Percentiles rank a stretch among this genome's conserved stretches.
These are phyloP conservation scores for Clavelina lepadiformis DNA, from an alignment of 23 tunicate species.

Conservation along the genomic window DNA sequence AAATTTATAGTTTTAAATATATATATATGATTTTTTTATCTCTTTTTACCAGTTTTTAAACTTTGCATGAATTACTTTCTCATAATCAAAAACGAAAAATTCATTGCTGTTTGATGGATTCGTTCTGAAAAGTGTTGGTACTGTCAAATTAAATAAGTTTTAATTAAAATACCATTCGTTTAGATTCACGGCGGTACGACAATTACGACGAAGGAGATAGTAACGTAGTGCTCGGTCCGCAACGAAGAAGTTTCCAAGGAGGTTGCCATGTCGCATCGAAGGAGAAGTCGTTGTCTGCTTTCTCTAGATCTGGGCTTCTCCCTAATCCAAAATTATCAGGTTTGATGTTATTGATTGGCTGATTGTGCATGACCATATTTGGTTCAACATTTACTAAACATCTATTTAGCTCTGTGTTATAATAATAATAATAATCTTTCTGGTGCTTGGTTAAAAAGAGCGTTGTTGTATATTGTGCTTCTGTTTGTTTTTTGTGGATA, in stretches of 20 bases:
- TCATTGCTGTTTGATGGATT: too few species aligned
- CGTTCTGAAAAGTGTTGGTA: too few species aligned
- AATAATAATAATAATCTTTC: neutral
- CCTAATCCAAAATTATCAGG: slow-evolving; percentile 6
- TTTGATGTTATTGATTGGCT: neutral
- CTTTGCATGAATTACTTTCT: too few species aligned
- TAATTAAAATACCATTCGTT: too few species aligned
- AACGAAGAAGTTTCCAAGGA: slow-evolving; percentile 80
- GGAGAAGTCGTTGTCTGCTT: neutral
- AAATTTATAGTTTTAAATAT: too few species aligned
- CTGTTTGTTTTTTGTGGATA: too few species aligned
- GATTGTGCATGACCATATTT: neutral
- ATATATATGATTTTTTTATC: too few species aligned
- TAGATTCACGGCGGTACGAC: too few species aligned
- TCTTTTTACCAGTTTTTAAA: too few species aligned
- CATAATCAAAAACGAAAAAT: too few species aligned
- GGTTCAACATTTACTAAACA: neutral
- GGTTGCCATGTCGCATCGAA: slow-evolving; percentile 65
- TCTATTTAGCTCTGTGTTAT: neutral
- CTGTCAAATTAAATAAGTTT: too few species aligned
- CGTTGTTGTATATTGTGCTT: too few species aligned
- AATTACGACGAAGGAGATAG: slow-evolving; percentile 16
- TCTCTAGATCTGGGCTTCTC: neutral
- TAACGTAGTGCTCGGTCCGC: slow-evolving; percentile 72
- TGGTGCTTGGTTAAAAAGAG: neutral